These are phyloP conservation scores for Polyommatus iphigenia DNA, from an alignment of 2,888 invertebrate genomes.

Conservation along the genomic window DNA sequence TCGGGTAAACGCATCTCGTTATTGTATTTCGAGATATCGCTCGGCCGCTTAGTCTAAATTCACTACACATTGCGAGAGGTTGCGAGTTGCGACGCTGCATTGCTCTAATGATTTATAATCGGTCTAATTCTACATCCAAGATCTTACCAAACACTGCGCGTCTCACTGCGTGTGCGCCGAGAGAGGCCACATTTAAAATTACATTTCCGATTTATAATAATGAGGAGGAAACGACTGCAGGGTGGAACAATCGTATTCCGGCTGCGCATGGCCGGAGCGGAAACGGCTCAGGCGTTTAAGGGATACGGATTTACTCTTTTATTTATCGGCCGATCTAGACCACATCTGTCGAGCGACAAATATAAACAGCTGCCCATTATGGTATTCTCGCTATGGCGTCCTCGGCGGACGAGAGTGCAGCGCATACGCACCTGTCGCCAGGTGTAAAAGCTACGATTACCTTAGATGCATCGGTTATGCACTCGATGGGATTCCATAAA, in stretches of 20 bases:
- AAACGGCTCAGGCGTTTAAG: constrained; percentile 64
- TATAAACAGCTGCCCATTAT: constrained; percentile 70
- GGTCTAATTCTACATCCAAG: constrained; percentile 37
- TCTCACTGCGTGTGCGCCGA: neutral
- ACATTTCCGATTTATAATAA: constrained; percentile 69
- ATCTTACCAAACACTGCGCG: constrained; percentile 23
- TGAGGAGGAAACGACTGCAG: constrained; percentile 70
- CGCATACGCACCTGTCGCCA: constrained; percentile 73
- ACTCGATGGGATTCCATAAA: neutral
- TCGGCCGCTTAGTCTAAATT: constrained; percentile 66
- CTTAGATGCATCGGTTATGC: constrained; percentile 20
- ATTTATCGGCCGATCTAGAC: constrained; percentile 74
- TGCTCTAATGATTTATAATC: constrained; percentile 50
- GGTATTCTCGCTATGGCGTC: constrained; percentile 58
- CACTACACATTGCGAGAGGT: constrained; percentile 76
- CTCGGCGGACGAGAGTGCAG: constrained; percentile 53
- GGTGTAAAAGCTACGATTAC: constrained; percentile 48
- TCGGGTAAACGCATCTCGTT: constrained; percentile 64
- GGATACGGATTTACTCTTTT: constrained; percentile 74
- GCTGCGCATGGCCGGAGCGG: constrained; percentile 63
- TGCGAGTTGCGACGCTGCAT: constrained; percentile 69
- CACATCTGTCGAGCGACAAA: constrained; percentile 72
- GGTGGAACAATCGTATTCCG: constrained; percentile 74
- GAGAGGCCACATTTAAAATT: constrained; percentile 49
- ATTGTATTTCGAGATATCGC: constrained; percentile 60